These are phyloP conservation scores for Cygnus atratus DNA, from an alignment of 2,113 vertebrate species.

Conservation along the genomic window DNA sequence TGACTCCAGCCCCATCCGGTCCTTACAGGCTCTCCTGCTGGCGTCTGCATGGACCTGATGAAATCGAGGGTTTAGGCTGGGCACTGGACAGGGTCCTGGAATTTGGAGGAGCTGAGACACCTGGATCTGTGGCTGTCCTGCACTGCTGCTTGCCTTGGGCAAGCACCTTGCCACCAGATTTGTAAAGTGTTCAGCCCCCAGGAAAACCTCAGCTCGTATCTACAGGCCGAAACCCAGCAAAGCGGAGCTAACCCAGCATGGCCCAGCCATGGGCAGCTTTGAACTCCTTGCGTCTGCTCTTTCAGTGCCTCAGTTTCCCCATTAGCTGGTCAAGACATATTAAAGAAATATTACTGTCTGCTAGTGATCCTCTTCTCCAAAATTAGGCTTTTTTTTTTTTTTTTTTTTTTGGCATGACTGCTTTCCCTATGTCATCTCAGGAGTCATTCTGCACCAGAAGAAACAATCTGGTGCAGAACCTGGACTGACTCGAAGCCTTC, in stretches of 20 bases:
- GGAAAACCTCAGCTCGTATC: fast-evolving
- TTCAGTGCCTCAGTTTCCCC: neutral
- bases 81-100: fast-evolving
- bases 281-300: fast-evolving
- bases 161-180: too few relatives aligned
- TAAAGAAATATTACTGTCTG: neutral
- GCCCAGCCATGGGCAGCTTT: fast-evolving
- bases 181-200: neutral
- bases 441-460: neutral
- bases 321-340: neutral
- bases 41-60: fast-evolving
- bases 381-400: too few relatives aligned
- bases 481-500: neutral
- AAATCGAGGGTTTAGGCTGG: too few relatives aligned
- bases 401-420: neutral
- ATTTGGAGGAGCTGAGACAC: neutral
- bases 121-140: fast-evolving
- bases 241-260: fast-evolving
- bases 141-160: neutral
- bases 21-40: fast-evolving
- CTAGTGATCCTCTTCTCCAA: neutral
- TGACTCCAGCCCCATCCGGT: neutral
- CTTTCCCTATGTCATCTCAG: neutral
- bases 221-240: fast-evolving
- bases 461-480: neutral